Conservation (phyloP, 1,140 invertebrate genomes). For the Heliconius melpomene region DNA sequence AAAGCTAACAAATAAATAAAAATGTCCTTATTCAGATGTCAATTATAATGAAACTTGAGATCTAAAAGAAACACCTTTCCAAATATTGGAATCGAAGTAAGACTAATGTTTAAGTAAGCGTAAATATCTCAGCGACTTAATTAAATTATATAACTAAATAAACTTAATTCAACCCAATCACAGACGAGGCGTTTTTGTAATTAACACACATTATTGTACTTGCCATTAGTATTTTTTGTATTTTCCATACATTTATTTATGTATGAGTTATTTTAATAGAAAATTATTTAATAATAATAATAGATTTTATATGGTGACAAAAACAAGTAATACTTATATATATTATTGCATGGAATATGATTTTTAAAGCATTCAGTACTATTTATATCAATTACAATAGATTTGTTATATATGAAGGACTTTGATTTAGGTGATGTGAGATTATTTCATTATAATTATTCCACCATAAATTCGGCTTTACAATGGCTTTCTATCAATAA, state of each 20-base stretch:
- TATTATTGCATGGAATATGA: neutral
- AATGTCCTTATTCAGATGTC: conserved; percentile 10
- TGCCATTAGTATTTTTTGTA: neutral
- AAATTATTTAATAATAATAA: neutral
- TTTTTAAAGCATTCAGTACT: neutral
- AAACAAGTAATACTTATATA: neutral
- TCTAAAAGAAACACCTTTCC: conserved; percentile 24
- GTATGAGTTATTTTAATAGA: neutral
- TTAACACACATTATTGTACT: conserved; percentile 17
- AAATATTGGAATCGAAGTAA: neutral
- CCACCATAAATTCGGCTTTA: neutral
- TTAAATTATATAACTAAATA: conserved; percentile 23
- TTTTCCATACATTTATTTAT: neutral
- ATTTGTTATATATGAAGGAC: neutral
- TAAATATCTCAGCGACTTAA: conserved; percentile 18
- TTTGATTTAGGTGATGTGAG: neutral
- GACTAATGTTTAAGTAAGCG: conserved; percentile 14
- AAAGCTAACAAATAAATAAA: conserved; percentile 2
- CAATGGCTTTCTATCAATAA: neutral
- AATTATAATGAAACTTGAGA: conserved; percentile 14
- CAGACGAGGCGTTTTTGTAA: conserved; percentile 11
- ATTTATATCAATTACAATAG: neutral
- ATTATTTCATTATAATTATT: neutral
- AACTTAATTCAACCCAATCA: conserved; percentile 19
- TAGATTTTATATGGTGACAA: neutral